phyloP scores from a whole-genome alignment of 2,113 vertebrate species.

The Calidris pugnax region DNA sequence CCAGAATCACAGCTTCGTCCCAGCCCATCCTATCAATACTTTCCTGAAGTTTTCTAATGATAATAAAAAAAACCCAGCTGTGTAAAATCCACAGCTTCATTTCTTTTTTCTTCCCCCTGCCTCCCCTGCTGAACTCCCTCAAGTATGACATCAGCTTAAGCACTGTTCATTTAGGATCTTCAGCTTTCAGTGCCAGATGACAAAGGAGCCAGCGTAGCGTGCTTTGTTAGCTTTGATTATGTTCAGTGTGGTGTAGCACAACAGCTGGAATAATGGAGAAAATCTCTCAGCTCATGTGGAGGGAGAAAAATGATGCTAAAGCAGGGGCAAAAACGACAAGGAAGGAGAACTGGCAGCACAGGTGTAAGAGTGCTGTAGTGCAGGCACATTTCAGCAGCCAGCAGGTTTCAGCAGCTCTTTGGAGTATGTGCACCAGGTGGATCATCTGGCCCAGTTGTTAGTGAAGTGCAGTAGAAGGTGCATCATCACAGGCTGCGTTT shows the following conservation, averaged over 20 bases:
- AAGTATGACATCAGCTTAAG: not conserved
- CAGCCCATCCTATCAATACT: not conserved
- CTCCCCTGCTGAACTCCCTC: not conserved
- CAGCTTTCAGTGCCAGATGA: not conserved
- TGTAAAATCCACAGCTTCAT: not conserved
- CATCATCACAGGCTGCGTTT: not conserved
- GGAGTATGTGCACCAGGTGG: not conserved
- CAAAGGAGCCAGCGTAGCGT: not conserved
- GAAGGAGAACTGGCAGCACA: not conserved
- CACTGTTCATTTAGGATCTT: not conserved
- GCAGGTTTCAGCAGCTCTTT: not conserved
- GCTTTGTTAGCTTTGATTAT: slow-evolving; percentile 14
- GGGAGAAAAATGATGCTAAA: not conserved
- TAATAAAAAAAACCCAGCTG: not conserved
- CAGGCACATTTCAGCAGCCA: rapidly evolving
- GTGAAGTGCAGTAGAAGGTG: not conserved
- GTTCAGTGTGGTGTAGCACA: not conserved
- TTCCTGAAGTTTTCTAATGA: not conserved
- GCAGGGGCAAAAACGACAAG: rapidly evolving
- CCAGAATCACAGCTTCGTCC: not conserved
- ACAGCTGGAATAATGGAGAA: slow-evolving; percentile 11
- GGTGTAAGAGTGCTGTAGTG: rapidly evolving
- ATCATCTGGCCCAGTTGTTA: not conserved
- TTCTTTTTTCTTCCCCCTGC: not conserved
- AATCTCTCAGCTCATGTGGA: not conserved